Evolutionary conservation across 2,113 vertebrate species (phyloP), one percentile per base, ranked within the genome.

Genomic region (Caracal caracal): DNA sequence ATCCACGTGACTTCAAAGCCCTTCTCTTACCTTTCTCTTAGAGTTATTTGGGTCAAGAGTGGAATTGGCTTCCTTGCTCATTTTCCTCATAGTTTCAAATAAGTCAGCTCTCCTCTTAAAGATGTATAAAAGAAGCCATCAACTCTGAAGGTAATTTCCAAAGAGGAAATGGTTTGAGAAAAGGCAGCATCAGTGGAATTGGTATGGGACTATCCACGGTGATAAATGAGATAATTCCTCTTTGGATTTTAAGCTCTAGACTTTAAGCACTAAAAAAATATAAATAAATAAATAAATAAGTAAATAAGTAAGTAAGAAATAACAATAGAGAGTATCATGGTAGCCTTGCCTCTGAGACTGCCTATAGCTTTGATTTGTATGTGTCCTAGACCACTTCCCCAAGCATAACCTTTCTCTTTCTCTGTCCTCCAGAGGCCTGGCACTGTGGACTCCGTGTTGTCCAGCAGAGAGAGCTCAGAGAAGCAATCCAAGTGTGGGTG

Each of bases 381-480:
- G 49, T 81, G 70, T 63, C 51, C 30, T 19, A 43, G 84, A 49
- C n/a, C 13, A 17, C 47, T 79, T 49, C 73, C 75, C 24, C 28
- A 22, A 22, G 24, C 51, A 0, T 96, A 80, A 97, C 3, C 17
- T 26, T 76, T 65, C 24, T 53, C 68, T 92, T 5, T 97, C 43
- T 7, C n/a, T 95, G 8, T 83, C 88, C 33, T 56, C 19, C 92
- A 99, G 99, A 99, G 99, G 97, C 98, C 99, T 11, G 98, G 98
- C 73, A 99, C 97, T 3, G 98, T 97, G 51, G 97, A 98, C 93
- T 99, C 97, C 0, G 96, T 99, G 63, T 47, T 98, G 47, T 98
- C 98, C 5, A 95, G 56, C 93, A 97, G 94, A 95, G 96, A 98
- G 6, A 68, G 12, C 1, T 0, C 17, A 13, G 11, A 28, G 47